Percentiles rank a stretch among this genome's conserved stretches.
These are phyloP conservation scores for Microctenopoma lineatum DNA, from an alignment of 2,797 vertebrate genomes.

Conservation along the genomic window DNA sequence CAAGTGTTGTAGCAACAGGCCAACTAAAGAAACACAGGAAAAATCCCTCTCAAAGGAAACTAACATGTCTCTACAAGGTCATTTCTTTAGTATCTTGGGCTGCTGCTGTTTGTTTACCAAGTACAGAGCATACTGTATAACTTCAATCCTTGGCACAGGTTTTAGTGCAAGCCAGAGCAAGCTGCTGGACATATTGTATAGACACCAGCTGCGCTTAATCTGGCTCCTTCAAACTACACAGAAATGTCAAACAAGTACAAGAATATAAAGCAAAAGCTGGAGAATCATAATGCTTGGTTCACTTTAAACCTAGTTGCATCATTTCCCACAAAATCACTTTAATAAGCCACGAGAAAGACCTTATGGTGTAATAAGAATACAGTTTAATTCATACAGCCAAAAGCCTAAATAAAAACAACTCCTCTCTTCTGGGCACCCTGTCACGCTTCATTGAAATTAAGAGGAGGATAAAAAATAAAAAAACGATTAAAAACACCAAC, in stretches of 20 bases:
- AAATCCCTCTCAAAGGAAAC: slow-evolving; percentile 59
- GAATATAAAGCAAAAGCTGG: slow-evolving; percentile 12
- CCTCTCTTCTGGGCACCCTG: slow-evolving; percentile 15
- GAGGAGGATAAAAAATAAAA: slow-evolving; percentile 23
- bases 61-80: slow-evolving; percentile 81
- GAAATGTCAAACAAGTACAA: slow-evolving; percentile 27
- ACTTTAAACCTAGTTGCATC: slow-evolving; percentile 14
- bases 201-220: slow-evolving; percentile 63
- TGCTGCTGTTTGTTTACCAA: slow-evolving; percentile 68
- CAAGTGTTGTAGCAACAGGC: slow-evolving; percentile 67
- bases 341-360: neutral
- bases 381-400: slow-evolving; percentile 18
- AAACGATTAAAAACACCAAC: too few relatives aligned
- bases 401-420: neutral
- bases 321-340: neutral
- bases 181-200: slow-evolving; percentile 69
- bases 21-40: slow-evolving; percentile 44
- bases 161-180: slow-evolving; percentile 71
- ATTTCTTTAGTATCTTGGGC: slow-evolving; percentile 50
- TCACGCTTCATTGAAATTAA: slow-evolving; percentile 71
- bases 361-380: neutral
- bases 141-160: slow-evolving; percentile 73
- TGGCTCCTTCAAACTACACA: slow-evolving; percentile 34
- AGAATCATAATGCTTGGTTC: neutral
- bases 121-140: slow-evolving; percentile 64